phyloP scores from a whole-genome alignment of 2,113 vertebrate genomes.

The Grantiella picta region DNA sequence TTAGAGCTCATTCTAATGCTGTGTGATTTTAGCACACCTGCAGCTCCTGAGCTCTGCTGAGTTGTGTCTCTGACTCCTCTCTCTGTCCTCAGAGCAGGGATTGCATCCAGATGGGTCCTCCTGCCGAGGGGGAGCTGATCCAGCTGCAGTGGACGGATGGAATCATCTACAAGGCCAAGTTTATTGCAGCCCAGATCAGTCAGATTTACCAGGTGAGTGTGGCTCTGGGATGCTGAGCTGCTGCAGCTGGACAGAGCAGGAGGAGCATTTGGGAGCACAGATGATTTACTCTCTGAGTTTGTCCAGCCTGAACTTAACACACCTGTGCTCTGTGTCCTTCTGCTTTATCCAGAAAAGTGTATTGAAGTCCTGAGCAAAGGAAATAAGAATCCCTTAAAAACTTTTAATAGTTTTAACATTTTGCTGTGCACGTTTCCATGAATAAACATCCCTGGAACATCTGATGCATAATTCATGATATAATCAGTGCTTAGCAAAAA shows the following conservation, averaged over 20 bases:
- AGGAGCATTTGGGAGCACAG: background rate
- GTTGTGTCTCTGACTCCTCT: background rate
- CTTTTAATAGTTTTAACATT: constrained; percentile 35
- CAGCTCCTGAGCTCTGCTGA: background rate
- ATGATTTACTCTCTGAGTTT: background rate
- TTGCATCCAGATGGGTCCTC: constrained; percentile 83
- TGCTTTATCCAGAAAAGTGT: background rate
- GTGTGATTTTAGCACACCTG: accelerated
- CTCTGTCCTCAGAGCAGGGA: constrained; percentile 83
- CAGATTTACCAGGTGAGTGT: constrained; percentile 86
- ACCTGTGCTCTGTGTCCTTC: background rate
- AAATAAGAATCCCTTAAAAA: background rate
- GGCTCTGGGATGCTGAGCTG: background rate
- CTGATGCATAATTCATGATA: constrained; percentile 50
- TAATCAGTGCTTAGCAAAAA: constrained; percentile 22
- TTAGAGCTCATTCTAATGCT: accelerated
- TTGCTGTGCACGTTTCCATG: background rate
- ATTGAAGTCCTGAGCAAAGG: background rate
- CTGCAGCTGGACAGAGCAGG: background rate
- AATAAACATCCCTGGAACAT: constrained; percentile 22
- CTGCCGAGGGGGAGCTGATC: constrained; percentile 81
- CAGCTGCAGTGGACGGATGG: constrained; percentile 82
- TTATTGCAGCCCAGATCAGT: constrained; percentile 80
- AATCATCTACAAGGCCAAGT: constrained; percentile 84
- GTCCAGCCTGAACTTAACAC: background rate